These are phyloP conservation scores for Clavelina lepadiformis DNA, from an alignment of 23 tunicate species.

Conservation along the genomic window DNA sequence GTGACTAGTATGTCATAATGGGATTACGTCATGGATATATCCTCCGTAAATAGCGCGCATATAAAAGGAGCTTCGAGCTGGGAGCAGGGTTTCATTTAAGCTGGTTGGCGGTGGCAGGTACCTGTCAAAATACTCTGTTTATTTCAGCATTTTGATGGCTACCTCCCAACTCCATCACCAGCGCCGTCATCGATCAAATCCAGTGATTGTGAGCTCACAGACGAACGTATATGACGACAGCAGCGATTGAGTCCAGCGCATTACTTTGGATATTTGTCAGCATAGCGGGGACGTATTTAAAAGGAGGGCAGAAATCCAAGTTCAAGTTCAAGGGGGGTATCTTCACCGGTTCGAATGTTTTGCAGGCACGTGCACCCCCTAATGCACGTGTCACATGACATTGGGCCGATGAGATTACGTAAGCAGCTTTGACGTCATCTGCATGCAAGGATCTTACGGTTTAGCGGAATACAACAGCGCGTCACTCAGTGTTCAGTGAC, in stretches of 20 bases:
- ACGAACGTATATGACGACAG: too few species aligned
- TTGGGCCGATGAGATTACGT: conserved; percentile 23
- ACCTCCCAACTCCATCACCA: conserved; percentile 42
- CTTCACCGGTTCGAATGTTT: conserved; percentile 60
- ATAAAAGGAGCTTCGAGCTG: too few species aligned
- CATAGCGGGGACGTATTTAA: background rate
- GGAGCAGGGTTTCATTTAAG: too few species aligned
- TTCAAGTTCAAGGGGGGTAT: background rate
- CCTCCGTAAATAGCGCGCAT: too few species aligned
- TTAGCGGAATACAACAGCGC: background rate
- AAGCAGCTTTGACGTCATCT: conserved; percentile 1
- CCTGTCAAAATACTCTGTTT: conserved; percentile 16
- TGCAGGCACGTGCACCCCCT: conserved; percentile 73
- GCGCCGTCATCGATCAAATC: background rate
- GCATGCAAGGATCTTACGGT: background rate
- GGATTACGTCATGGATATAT: too few species aligned
- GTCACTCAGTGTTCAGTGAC: background rate
- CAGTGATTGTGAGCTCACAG: too few species aligned
- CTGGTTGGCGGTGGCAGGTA: conserved; percentile 35
- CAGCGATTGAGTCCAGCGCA: too few species aligned
- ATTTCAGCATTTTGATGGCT: conserved; percentile 60
- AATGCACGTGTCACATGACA: conserved; percentile 65
- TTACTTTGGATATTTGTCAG: background rate
- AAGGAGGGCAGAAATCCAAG: background rate
- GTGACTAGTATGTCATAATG: too few species aligned